Evolutionary conservation across 1,140 invertebrate species (phyloP), one percentile per base, ranked within the genome.

Genomic region (Scaptomyza graminum): DNA sequence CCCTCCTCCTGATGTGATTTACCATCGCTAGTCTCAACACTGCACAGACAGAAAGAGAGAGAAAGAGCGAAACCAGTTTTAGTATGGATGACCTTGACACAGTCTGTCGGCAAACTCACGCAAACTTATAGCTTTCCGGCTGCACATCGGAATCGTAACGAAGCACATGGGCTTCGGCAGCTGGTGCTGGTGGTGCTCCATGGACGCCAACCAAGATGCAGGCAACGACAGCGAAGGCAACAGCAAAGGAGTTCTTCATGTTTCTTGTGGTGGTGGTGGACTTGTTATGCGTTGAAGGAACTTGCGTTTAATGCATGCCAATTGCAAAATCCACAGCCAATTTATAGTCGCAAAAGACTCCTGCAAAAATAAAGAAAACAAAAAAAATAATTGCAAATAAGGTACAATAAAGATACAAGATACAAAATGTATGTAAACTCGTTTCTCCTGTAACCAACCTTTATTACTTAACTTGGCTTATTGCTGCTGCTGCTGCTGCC

Each of bases 1-100:
- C 94, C 95, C 70, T 93, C 92, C 83, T 96, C 95, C 77, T 94
- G 92, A 22, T 93, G 93, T 1, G 93, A 90, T 43, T 94, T 95
- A 12, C 95, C 95, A 76, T 96, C 94, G 34, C 93, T 95, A 2
- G 95, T 95, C 79, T 95, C 95, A 87, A 94, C 95, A 37, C 93
- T 95, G 59, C 49, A 49, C 39, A 39, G 5, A 41, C 12, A 16
- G 0, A 39, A 41, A 44, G 34, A 43, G 18, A 37, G 12, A 41
- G 54, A 51, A 25, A 59, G 12, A 51, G 15, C 25, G 59, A 71
- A 78, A 77, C 69, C 74, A 64, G 75, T 79, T 71, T 70, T 55
- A 59, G 55, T 70, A 11, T n/a, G 28, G 8, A 28, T 44, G 78
- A 65, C 74, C 82, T 82, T 87, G 82, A 73, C 82, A 82, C 75